Evolutionary conservation across 2,113 vertebrate genomes (phyloP).

Genomic region (Baryphthengus martii): DNA sequence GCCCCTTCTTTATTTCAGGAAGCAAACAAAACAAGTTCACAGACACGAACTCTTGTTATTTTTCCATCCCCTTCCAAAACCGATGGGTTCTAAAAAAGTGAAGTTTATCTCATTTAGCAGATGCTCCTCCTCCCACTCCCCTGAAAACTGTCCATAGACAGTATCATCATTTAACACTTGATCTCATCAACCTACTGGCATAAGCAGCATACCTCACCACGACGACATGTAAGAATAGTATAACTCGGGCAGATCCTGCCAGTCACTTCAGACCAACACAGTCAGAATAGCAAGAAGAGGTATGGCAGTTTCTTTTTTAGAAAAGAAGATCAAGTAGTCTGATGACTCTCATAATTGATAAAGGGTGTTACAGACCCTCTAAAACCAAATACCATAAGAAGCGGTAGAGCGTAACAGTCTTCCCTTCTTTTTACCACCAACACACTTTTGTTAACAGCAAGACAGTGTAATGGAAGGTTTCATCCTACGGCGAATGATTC

Average conservation of each 20-base stretch:
- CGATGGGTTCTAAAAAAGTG: not conserved
- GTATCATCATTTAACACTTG: not conserved
- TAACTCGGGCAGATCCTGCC: not conserved
- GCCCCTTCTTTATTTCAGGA: not conserved
- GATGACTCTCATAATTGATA: not conserved
- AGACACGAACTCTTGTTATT: not conserved
- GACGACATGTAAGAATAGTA: not conserved
- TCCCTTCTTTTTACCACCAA: not conserved
- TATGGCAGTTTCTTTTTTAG: not conserved
- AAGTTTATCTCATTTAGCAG: not conserved
- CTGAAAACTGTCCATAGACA: not conserved
- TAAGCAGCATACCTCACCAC: not conserved
- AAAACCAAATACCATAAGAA: not conserved
- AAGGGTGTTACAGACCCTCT: not conserved
- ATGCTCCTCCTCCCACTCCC: not conserved
- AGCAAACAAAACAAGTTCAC: not conserved
- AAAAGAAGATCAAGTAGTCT: not conserved
- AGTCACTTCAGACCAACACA: not conserved
- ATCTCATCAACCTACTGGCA: not conserved
- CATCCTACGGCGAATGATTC: not conserved
- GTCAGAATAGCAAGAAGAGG: not conserved
- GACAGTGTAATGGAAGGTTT: not conserved
- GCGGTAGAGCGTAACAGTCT: not conserved
- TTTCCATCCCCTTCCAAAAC: not conserved
- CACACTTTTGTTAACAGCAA: not conserved